phyloP scores from a whole-genome alignment of 1,140 invertebrate species.

The Branchinecta lynchi region DNA sequence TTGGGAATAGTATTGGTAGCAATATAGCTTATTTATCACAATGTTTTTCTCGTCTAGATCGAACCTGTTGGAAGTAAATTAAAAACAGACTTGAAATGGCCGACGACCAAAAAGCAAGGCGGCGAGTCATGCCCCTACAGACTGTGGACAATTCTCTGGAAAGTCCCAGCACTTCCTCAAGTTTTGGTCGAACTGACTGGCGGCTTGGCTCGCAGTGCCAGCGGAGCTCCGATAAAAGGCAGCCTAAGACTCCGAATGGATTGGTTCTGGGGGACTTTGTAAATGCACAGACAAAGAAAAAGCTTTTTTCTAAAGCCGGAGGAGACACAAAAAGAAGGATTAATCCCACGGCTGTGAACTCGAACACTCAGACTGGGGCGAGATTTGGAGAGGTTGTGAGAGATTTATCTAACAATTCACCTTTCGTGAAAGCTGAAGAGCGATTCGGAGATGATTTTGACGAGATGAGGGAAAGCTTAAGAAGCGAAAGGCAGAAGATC shows the following conservation, averaged over 20 bases:
- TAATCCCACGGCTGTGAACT: not conserved
- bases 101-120: too few relatives aligned
- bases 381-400: not conserved
- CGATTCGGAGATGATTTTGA: not conserved
- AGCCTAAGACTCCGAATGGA: not conserved
- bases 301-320: not conserved
- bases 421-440: not conserved
- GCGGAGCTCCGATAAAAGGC: not conserved
- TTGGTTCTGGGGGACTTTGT: not conserved
- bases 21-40: too few relatives aligned
- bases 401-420: not conserved
- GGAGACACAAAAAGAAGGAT: not conserved
- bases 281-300: not conserved
- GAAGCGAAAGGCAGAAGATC: not conserved
- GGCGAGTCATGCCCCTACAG: too few relatives aligned
- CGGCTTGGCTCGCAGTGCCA: too few relatives aligned
- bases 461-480: not conserved
- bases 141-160: too few relatives aligned
- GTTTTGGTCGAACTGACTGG: too few relatives aligned
- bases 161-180: too few relatives aligned
- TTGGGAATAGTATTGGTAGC: too few relatives aligned
- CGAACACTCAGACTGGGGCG: not conserved
- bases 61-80: too few relatives aligned
- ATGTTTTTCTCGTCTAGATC: too few relatives aligned
- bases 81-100: too few relatives aligned